Percentiles rank a stretch among this genome's conserved stretches.
phyloP scores from a whole-genome alignment of 2,113 vertebrate genomes.

The Oreochromis tanganicae region DNA sequence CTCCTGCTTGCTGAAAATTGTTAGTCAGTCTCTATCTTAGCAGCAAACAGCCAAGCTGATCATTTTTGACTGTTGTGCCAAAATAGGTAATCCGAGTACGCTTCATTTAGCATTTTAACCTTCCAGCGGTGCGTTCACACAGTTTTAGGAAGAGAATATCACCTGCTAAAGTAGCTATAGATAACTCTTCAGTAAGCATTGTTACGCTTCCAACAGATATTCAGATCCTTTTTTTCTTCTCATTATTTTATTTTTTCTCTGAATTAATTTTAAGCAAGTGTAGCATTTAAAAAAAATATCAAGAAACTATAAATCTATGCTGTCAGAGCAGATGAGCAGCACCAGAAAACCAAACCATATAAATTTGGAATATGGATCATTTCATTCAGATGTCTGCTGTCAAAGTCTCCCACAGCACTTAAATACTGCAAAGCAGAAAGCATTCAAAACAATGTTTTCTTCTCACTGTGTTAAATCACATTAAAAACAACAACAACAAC shows the following conservation, averaged over 20 bases:
- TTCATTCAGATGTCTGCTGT: neutral
- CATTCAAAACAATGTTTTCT: neutral
- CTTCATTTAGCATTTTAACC: neutral
- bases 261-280: neutral
- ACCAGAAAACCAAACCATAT: neutral
- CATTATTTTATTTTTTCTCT: neutral
- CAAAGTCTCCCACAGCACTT: neutral
- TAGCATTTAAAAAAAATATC: neutral
- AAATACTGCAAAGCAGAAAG: neutral
- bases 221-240: neutral
- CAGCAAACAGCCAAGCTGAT: neutral
- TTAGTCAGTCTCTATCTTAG: neutral
- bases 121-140: accelerated
- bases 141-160: neutral
- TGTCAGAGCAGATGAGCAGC: neutral
- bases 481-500: neutral
- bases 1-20: neutral
- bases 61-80: neutral
- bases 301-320: accelerated
- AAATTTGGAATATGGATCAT: neutral
- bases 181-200: accelerated
- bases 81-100: neutral
- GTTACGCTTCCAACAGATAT: neutral
- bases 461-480: neutral
- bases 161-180: neutral